Evolutionary conservation across 1,140 invertebrate genomes (phyloP), one percentile per base, ranked within the genome.

Genomic region (Neotoxoptera formosana): DNA sequence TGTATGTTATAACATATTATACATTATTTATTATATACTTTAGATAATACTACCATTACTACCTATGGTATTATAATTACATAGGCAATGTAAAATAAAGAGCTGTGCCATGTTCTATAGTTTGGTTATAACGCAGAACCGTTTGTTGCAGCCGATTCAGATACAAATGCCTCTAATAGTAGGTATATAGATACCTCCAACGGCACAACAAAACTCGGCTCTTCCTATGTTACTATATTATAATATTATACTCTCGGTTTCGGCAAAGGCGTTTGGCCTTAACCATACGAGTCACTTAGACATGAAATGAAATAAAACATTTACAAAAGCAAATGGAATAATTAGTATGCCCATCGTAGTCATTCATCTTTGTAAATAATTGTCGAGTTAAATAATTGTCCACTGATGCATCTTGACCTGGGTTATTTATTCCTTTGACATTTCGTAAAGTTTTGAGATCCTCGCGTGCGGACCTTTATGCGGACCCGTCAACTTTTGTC

Each of bases 351-450:
- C 60, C 60, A 76, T 76, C 30, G 17, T 76, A 76, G 60, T 76
- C 11, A 67, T 14, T 67, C n/a, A n/a, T 67, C 60, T 76, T 76
- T 76, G 60, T 76, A 76, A 76, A 76, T 81, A 34, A n/a, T 76
- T 11, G 7, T 76, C 67, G 20, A 81, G 34, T 36, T 81, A 81
- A 81, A 81, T 81, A 81, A 83, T 86, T 86, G 23, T 45, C 83
- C 41, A 86, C 83, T 86, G 83, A 45, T 86, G 36, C 83, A 76
- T 76, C 60, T 76, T 76, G 60, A 76, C 60, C 60, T 76, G 60
- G 14, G 60, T 76, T 53, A 76, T 76, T 76, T 76, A 76, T 67
- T 76, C 60, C 23, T 86, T 86, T 86, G 83, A 45, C 41, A 41
- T 76, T 76, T 86, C 41, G 83, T 25, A 86, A 86, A 86, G 41